Evolutionary conservation across 2,888 invertebrate genomes (phyloP).

Genomic region (Zygaena filipendulae): DNA sequence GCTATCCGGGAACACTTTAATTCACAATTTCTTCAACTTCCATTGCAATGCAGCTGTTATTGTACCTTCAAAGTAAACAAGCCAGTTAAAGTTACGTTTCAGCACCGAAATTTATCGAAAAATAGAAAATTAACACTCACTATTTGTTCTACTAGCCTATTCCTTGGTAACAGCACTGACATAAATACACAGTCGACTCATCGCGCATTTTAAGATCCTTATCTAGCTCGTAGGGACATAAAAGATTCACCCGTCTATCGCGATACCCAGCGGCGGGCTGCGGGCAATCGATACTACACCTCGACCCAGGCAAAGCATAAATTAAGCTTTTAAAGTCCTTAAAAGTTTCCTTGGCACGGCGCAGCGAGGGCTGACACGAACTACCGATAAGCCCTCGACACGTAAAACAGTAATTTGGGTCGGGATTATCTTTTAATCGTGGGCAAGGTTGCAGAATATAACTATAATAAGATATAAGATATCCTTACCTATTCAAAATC

Average conservation of each 20-base stretch:
- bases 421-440: conserved; percentile 52
- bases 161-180: conserved; percentile 31
- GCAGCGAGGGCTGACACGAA: conserved; percentile 42
- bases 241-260: too few relatives aligned
- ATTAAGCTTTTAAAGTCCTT: conserved; percentile 45
- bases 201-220: conserved; percentile 46
- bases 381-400: conserved; percentile 50
- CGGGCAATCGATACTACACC: conserved; percentile 59
- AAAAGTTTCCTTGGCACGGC: conserved; percentile 35
- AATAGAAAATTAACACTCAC: conserved; percentile 29
- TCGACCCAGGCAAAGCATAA: conserved; percentile 37
- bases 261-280: too few relatives aligned
- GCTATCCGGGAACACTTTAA: conserved; percentile 34
- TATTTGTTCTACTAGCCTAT: conserved; percentile 40
- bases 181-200: conserved; percentile 31
- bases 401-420: conserved; percentile 56
- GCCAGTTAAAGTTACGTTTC: conserved; percentile 8
- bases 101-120: conserved; percentile 10
- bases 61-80: conserved; percentile 34
- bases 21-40: conserved; percentile 36
- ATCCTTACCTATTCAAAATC: conserved; percentile 27
- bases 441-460: conserved; percentile 50
- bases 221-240: too few relatives aligned
- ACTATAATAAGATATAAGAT: conserved; percentile 28
- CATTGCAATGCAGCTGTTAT: conserved; percentile 24